Percentiles rank a stretch among this genome's conserved stretches.
These are phyloP conservation scores for western clawed frog (Xenopus tropicalis) DNA, from an alignment of 2,113 vertebrate genomes.

Conservation along the genomic window UCB_Xtro_10.0 CM004446.2:146724501-146725000, in stretches of 20 bases:
- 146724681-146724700: background rate
- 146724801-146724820: constrained; percentile 35
- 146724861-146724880: constrained; percentile 41
- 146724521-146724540: background rate
- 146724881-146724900: constrained; percentile 45
- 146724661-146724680: constrained; percentile 10
- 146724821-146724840: constrained; percentile 29
- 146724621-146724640: background rate
- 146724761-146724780: constrained; percentile 14
- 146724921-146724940: constrained; percentile 37
- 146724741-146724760: constrained; percentile 32
- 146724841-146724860: constrained; percentile 42
- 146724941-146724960: constrained; percentile 34
- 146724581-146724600: background rate
- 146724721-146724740: constrained; percentile 33
- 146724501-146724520: no score
- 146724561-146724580: background rate
- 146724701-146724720: background rate
- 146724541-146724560: background rate
- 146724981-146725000: constrained; percentile 14
- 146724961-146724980: constrained; percentile 32
- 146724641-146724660: constrained; percentile 5
- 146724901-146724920: constrained; percentile 42
- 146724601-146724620: background rate
- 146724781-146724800: constrained; percentile 29